Base-by-base conservation (phyloP, 2,888 invertebrate species). In the Agrochola lychnidis region DNA sequence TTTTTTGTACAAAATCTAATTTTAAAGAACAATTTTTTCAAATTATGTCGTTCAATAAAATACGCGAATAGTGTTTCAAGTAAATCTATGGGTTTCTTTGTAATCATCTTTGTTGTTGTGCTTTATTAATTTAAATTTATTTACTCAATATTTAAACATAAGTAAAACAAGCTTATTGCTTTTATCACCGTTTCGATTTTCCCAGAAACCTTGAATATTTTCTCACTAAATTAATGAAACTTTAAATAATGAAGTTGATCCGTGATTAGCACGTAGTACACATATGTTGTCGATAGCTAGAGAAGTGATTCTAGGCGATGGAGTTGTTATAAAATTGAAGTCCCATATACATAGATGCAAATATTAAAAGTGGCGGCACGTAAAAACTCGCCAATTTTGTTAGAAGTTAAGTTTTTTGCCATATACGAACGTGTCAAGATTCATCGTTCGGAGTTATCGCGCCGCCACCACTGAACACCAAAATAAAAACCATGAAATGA, bases 281-380 rank as follows among this genome's bases (percentile, higher is more conserved):
- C 67, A 57, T 72, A 72, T 79, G 83, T 67, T n/a, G 64, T 56
- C 40, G 73, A 36, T 36, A 69, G 73, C 70, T 59, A 64, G 30
- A 63, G 64, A 73, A 70, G 56, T 74, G 63, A 86, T 78, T 83
- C 83, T 36, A 83, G 79, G 78, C 78, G 83, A 83, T 83, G 86
- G 69, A 56, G 57, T 45, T 81, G 53, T 84, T 68, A 61, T 3
- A 9, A 48, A 74, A 36, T 40, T n/a, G 16, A 30, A 72, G n/a
- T 51, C 48, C 56, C 48, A 59, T 16, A 59, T 16, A 81, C 36
- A n/a, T 40, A 56, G 4, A 79, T 64, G 64, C 66, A 59, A 63
- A 42, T 42, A 12, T 42, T 12, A 48, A 30, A n/a, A 56, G 48
- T 73, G 78, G 61, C 85, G 62, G 75, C 51, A 22, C 51, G 22